Base-by-base conservation (phyloP, 2,888 invertebrate genomes). In the Aromia moschata region DNA sequence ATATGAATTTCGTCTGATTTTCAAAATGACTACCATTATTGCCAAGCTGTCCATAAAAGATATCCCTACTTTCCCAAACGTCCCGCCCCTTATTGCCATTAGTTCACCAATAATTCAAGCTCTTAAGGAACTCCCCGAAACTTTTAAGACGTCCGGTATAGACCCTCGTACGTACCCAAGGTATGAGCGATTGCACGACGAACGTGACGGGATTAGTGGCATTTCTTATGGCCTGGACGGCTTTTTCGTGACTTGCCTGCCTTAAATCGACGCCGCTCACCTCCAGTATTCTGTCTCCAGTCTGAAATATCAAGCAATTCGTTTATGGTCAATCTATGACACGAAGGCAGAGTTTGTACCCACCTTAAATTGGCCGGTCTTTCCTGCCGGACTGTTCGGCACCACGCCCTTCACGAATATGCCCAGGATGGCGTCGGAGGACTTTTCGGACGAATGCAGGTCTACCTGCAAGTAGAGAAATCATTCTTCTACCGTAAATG, bases 401-500 rank as follows among this genome's bases (percentile, higher is more conserved):
- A 97, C 88, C 0, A 99, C 97, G 74, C 96, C 95, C 81, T 98
- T 98, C 77, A 99, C 95, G 80, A 99, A 99, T 76, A 99, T 98
- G 3, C 98, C 98, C 56, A 95, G 90, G 68, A 97, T 88, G 53
- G 90, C 90, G 64, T 77, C 78, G 2, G 70, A 72, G 11, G 71
- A 58, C 36, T 88, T 36, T 83, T 53, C 88, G 85, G 62, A 85
- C 57, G 89, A 86, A 71, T 88, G 89, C 69, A 93, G 84, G 74
- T 94, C 91, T 55, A 92, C 90, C 90, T 90, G 79, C 15, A 71
- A 78, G 49, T 31, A 58, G 7, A 25, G n/a, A 25, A 25, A 25
- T 25, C 25, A 25, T n/a, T n/a, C n/a, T n/a, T n/a, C n/a, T n/a
- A n/a, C n/a, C n/a, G n/a, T n/a, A n/a, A n/a, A n/a, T n/a, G n/a